Base-by-base conservation (phyloP, 2,888 invertebrate species). In the Xestia rhomboidea region DNA sequence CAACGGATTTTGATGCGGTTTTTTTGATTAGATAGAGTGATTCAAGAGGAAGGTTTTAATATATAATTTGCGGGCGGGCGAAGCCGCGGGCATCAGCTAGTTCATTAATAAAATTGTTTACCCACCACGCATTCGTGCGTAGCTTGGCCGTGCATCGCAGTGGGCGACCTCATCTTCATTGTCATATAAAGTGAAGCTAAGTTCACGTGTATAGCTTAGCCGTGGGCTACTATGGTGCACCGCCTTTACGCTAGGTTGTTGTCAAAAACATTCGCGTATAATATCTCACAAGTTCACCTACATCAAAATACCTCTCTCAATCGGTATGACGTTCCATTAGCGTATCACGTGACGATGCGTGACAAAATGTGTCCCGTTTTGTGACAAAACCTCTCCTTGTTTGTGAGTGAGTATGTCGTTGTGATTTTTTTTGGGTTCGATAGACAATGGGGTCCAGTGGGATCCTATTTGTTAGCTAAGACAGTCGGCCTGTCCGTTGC, bases 251-350 rank as follows among this genome's bases (percentile, higher is more conserved):
- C 49, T 68, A 76, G 57, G 60, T 60, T 49, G 70, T 83, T 88
- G 92, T 92, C 92, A 89, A 73, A 88, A 81, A 38, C 90, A 91
- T 92, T 87, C 82, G 30, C 62, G 81, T 86, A 86, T 90, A 90
- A 92, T 92, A 90, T 89, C 83, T 92, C 92, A 92, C 83, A 76
- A 77, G 88, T 76, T 89, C 91, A 91, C 91, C 90, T 90, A 81
- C 87, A 82, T 91, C 91, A 90, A 82, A 81, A 81, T 83, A 90
- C 87, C 87, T 83, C 76, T 85, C 83, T 81, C 83, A 79, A 84
- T 86, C 72, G 85, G 77, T 81, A 66, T 89, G 91, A 91, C 90
- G 81, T 91, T 88, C 87, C 89, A 90, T 91, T 91, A 85, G 73
- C 83, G 67, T 75, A 71, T 73, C 77, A 77, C 78, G 73, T 84